Percentiles rank a stretch among this genome's conserved stretches.
Conservation (phyloP, 2,888 invertebrate genomes). For the Pilophorus perplexus region DNA sequence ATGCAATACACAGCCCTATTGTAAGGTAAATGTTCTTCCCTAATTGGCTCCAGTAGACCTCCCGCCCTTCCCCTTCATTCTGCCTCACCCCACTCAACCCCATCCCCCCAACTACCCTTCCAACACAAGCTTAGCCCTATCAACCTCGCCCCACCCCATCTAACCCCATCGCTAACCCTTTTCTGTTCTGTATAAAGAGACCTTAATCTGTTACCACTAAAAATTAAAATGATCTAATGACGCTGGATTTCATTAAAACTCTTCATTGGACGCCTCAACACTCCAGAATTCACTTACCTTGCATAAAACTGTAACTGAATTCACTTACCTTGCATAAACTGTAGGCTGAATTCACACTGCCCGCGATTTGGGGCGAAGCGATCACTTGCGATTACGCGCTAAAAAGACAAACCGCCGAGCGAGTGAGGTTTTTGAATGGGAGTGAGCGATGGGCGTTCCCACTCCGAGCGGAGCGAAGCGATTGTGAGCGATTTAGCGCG, state of each 20-base stretch:
- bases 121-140: neutral
- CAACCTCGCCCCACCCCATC: neutral
- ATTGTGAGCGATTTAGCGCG: no score
- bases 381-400: no score
- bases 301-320: no score
- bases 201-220: neutral
- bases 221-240: slow-evolving; percentile 7
- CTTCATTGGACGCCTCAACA: no score
- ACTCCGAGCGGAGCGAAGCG: no score
- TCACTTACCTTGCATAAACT: no score
- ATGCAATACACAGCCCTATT: slow-evolving; percentile 42
- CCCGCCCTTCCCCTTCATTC: neutral
- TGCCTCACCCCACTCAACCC: neutral
- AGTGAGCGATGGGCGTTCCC: no score
- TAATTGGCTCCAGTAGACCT: slow-evolving; percentile 39
- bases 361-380: no score
- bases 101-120: neutral
- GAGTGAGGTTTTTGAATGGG: no score
- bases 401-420: no score
- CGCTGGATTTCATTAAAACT: neutral
- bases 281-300: no score
- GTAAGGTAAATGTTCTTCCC: slow-evolving; percentile 41
- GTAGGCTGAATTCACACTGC: no score
- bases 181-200: neutral
- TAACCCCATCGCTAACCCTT: neutral